phyloP scores from a whole-genome alignment of 2,113 vertebrate species.

The Chloroceryle aenea region DNA sequence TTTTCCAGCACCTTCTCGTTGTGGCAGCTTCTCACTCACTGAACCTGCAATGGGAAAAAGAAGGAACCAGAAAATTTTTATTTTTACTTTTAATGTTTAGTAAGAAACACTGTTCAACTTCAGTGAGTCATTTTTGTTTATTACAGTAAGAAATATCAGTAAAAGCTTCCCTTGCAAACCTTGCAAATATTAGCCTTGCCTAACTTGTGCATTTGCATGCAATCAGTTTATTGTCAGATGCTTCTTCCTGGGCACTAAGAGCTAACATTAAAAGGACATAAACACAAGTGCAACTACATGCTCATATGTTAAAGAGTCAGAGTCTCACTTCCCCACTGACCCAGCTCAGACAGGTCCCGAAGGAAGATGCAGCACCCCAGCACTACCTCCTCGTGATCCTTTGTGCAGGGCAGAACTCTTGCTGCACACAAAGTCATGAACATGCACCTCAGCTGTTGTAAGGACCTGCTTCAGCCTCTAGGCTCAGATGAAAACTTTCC shows the following conservation, averaged over 20 bases:
- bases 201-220: not conserved
- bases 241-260: not conserved
- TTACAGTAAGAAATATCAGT: not conserved
- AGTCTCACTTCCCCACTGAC: not conserved
- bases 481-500: not conserved
- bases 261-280: not conserved
- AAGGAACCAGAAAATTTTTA: not conserved
- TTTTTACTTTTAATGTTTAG: not conserved
- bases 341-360: not conserved
- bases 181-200: not conserved
- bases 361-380: rapidly evolving
- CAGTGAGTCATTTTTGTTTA: not conserved
- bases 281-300: not conserved
- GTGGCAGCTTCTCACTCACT: slow-evolving; percentile 83
- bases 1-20: slow-evolving; percentile 89
- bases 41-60: slow-evolving; percentile 79
- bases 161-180: not conserved
- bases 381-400: rapidly evolving
- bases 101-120: not conserved
- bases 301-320: not conserved
- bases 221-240: not conserved
- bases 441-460: not conserved
- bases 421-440: not conserved
- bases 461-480: not conserved
- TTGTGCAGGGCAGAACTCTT: not conserved